phyloP scores from a whole-genome alignment of 2,113 vertebrate species.

The Cryptotis parvus region DNA sequence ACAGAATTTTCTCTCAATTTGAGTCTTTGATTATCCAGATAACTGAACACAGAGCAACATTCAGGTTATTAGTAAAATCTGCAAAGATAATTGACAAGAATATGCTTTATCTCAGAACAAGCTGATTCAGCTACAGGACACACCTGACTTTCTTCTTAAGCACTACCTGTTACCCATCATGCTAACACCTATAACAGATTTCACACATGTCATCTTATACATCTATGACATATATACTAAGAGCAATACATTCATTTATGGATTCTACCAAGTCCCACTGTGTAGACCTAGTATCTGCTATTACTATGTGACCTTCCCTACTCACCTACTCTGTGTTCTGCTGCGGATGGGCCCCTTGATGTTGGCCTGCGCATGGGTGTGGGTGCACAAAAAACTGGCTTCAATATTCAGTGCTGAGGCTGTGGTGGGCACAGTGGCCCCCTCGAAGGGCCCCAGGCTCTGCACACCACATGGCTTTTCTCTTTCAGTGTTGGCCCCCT shows the following conservation, averaged over 20 bases:
- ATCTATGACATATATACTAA: not conserved
- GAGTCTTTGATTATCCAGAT: not conserved
- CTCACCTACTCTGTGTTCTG: not conserved
- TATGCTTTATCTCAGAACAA: not conserved
- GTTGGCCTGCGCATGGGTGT: not conserved
- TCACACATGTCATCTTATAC: not conserved
- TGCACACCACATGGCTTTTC: not conserved
- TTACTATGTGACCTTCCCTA: not conserved
- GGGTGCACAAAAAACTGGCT: not conserved
- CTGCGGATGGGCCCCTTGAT: not conserved
- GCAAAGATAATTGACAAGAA: not conserved
- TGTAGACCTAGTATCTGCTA: not conserved
- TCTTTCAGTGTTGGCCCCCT: conserved; percentile 48
- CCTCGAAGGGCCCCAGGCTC: not conserved
- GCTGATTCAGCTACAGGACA: not conserved
- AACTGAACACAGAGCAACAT: not conserved
- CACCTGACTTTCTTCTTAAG: not conserved
- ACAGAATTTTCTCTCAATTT: not conserved
- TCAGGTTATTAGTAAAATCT: not conserved
- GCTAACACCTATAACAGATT: not conserved
- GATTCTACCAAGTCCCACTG: not conserved
- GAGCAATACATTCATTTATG: not conserved
- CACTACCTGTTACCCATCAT: not conserved
- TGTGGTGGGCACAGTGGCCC: not conserved
- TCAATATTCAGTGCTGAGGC: not conserved